Evolutionary conservation across 2,888 invertebrate genomes (phyloP).

Genomic region (Drosophila testacea): DNA sequence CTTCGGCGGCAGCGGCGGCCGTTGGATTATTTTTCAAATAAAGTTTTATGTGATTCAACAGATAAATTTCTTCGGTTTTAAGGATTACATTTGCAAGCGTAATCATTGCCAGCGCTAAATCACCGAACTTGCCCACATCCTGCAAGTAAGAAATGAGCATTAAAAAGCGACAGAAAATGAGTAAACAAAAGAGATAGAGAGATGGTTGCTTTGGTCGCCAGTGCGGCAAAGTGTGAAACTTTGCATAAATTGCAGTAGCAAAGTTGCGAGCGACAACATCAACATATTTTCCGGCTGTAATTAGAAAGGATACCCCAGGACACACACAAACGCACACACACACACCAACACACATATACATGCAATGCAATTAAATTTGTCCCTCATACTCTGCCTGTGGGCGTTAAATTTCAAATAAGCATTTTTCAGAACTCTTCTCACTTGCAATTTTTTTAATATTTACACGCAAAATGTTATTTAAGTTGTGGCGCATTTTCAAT

Average conservation of each 20-base stretch:
- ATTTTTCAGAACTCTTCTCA: conserved; percentile 37
- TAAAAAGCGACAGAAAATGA: conserved; percentile 5
- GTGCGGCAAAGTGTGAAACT: conserved; percentile 74
- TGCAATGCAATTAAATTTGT: conserved; percentile 63
- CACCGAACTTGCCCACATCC: conserved; percentile 83
- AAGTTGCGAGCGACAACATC: conserved; percentile 68
- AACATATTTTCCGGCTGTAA: conserved; percentile 75
- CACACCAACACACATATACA: conserved; percentile 3
- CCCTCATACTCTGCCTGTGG: conserved; percentile 26
- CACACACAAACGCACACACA: conserved; percentile 7
- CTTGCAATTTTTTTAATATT: conserved; percentile 53
- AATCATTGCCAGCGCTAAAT: conserved; percentile 84
- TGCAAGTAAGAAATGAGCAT: conserved; percentile 52
- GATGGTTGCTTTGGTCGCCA: conserved; percentile 36
- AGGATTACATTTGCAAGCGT: conserved; percentile 85
- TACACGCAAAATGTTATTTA: conserved; percentile 71
- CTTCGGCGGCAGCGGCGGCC: conserved; percentile 45
- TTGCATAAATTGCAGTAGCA: conserved; percentile 73
- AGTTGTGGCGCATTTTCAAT: conserved; percentile 75
- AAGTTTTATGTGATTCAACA: conserved; percentile 85
- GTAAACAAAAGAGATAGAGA: conserved; percentile 2
- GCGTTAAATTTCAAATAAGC: conserved; percentile 59
- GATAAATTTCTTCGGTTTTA: conserved; percentile 85
- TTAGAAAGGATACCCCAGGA: conserved; percentile 58
- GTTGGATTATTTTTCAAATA: conserved; percentile 84